phyloP scores from a whole-genome alignment of 2,797 vertebrate species.

The Pseudochirops corinnae region DNA sequence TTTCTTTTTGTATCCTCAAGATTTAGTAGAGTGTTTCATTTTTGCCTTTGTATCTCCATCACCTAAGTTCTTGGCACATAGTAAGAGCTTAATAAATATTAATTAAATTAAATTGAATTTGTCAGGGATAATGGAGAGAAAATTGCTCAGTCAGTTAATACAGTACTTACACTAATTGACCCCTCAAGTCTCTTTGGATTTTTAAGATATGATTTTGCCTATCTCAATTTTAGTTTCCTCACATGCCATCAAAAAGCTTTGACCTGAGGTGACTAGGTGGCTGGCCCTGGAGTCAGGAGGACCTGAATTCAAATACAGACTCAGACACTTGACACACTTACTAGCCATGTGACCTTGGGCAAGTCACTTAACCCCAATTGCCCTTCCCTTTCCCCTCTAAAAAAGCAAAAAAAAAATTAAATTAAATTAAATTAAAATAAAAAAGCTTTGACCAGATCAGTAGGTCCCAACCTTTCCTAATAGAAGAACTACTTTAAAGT shows the following conservation, averaged over 20 bases:
- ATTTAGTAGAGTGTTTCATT: background rate
- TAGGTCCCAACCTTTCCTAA: background rate
- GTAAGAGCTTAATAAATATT: background rate
- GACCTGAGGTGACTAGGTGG: no score
- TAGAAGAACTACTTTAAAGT: background rate
- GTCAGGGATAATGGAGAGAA: background rate
- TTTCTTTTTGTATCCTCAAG: background rate
- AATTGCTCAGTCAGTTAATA: background rate
- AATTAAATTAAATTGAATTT: slow-evolving; percentile 7
- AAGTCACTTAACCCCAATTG: no score
- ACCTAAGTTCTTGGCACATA: background rate
- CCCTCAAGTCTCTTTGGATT: background rate
- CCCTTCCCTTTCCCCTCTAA: no score
- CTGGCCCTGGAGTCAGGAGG: no score
- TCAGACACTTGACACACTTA: no score
- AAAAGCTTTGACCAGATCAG: background rate
- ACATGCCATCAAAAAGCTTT: background rate
- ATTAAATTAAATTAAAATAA: no score
- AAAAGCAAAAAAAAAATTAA: no score
- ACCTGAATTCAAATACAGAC: no score
- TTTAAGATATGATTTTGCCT: background rate
- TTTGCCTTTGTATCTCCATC: background rate
- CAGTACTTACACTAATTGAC: background rate
- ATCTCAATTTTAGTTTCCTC: background rate
- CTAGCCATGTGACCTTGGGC: no score